Conservation (phyloP, 2,797 vertebrate genomes). For the Carcharodon carcharias region DNA sequence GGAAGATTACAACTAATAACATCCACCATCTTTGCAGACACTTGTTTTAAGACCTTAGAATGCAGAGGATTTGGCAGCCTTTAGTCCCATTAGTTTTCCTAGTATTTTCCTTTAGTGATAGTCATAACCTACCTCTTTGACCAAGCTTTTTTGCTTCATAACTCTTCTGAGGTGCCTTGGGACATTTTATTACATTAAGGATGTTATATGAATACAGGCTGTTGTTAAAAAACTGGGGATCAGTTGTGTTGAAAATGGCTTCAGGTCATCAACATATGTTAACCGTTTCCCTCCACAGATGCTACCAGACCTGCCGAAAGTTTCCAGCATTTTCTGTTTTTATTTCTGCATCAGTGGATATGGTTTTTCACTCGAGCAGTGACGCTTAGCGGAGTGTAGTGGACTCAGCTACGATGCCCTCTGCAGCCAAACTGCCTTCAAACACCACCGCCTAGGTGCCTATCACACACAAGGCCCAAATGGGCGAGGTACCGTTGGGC, state of each 20-base stretch:
- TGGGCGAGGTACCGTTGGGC: too few species aligned
- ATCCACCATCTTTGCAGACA: too few species aligned
- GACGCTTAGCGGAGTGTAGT: neutral
- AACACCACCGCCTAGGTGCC: neutral
- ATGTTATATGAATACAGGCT: neutral
- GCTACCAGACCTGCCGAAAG: too few species aligned
- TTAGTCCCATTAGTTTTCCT: too few species aligned
- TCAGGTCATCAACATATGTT: neutral
- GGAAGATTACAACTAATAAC: too few species aligned
- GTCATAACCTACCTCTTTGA: too few species aligned
- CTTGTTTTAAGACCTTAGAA: too few species aligned
- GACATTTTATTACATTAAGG: neutral
- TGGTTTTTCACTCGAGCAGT: neutral
- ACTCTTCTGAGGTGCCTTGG: neutral
- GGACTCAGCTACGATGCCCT: neutral
- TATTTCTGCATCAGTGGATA: neutral
- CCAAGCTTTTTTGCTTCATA: neutral
- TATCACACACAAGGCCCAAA: neutral
- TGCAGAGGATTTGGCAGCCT: too few species aligned
- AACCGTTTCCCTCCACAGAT: too few species aligned
- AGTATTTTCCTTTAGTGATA: too few species aligned
- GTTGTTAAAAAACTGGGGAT: neutral
- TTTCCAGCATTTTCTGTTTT: too few species aligned
- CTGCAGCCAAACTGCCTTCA: neutral
- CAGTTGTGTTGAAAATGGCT: neutral